Base-by-base conservation (phyloP, 2,797 vertebrate genomes). In the Stomatorhinus walkeri region DNA sequence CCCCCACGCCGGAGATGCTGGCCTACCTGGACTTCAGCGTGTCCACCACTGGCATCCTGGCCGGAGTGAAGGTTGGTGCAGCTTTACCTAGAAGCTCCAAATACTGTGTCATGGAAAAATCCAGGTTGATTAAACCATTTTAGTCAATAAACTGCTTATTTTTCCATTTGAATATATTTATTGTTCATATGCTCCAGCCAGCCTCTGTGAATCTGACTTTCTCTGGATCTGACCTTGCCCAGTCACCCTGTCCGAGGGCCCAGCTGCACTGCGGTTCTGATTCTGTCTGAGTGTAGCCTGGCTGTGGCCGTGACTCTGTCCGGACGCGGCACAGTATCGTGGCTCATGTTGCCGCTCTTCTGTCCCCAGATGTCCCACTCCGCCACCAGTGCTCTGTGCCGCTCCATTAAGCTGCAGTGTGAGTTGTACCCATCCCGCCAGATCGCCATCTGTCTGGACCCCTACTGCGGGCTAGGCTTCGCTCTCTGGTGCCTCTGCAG, bases 11-110 rank as follows among this genome's bases (percentile, higher is more conserved):
- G 0, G 98, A 99, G 87, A 96, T 95, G 95, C 93, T 99, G 6
- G 98, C 98, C 0, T 99, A 99, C 92, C 93, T 99, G 95, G 98
- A 99, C 95, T 99, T 99, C 95, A 99, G 98, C 1, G 98, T 99
- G 89, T 99, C 98, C 28, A 99, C 98, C 9, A 99, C 97, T 0
- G 98, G 98, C 87, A 98, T 99, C 93, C 93, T 99, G 85, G 98
- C 98, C 1, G 98, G 98, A 72, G 98, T 99, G 91, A 99, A 99
- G 97, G 98, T 99, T 93, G 64, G 84, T 49, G 28, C 32, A 28
- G 4, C 64, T 24, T 12, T 0, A 81, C 46, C 85, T 28, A 28
- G 61, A 28, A 64, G 61, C 61, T 64, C 24, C 61, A 28, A 4
- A 28, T 28, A 68, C 54, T n/a, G 19, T 61, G 56, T 22, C 56